Evolutionary conservation across 2,113 vertebrate genomes (phyloP), one percentile per base, ranked within the genome.

Genomic region (Limnothrissa miodon): DNA sequence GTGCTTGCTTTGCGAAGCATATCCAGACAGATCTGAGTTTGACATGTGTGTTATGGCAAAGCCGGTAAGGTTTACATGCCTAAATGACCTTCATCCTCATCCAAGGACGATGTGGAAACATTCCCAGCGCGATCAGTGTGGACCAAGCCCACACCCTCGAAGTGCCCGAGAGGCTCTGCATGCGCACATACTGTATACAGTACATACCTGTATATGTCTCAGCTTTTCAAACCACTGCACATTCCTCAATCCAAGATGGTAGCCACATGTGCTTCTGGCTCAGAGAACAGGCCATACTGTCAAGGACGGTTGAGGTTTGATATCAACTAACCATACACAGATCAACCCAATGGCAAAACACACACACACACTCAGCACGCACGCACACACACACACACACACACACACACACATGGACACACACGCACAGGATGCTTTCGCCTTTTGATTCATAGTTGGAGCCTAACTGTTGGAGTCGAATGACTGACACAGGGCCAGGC

Each of bases 191-290:
- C 36, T 23, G 19, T 4, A 6, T 42, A 42, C 2, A 42, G 42
- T 42, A 42, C 42, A 4, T 42, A 51, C 21, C 17, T 17, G 15
- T 51, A 19, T 21, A 23, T 56, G 51, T 56, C 46, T 48, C 25
- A 15, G 66, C 15, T 33, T 36, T 5, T 74, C 66, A 74, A 74
- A 74, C 66, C 33, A 29, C 13, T 36, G 33, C 13, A 74, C 36
- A 74, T 74, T 74, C 66, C 66, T 74, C 66, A 15, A 29, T 36
- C 10, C 66, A 74, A 74, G 66, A 74, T 74, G 66, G 66, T 4
- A 74, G 66, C 66, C 66, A 74, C 29, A 74, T 74, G 66, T 74
- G 66, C 15, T 1, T 74, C 33, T 74, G 66, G 66, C 66, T 39
- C 10, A 5, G 33, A 36, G 66, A 33, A 17, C 17, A 33, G 29